Evolutionary conservation across 2,888 invertebrate genomes (phyloP), one percentile per base, ranked within the genome.

Genomic region (Luperina testacea): DNA sequence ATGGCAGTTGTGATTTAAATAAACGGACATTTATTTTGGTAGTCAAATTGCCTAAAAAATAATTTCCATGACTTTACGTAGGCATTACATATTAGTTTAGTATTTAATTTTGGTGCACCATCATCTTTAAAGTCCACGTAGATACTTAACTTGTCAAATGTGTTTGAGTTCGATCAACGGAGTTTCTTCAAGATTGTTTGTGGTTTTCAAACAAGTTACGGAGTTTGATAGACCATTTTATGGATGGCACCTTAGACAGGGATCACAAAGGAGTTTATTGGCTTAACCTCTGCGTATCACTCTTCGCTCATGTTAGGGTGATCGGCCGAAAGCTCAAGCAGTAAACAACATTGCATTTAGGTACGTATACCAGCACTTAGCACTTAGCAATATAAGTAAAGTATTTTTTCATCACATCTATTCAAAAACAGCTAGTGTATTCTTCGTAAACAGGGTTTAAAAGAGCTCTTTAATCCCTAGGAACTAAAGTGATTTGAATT

Each of bases 191-290:
- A 78, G 9, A 38, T 38, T 48, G 15, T 17, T 45, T 48, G 45
- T 45, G 13, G 32, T 45, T 45, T 45, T 24, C 27, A 72, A 72
- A 68, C 67, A 20, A 73, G 5, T 20, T 74, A 48, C 7, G 11
- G 11, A 64, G 15, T 59, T 75, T 65, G 48, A 75, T 75, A 51
- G 11, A 20, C 63, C 27, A n/a, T 75, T 82, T 75, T 51, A 82
- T 76, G 38, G 27, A n/a, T 27, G 57, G n/a, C 42, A 53, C 72
- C 32, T 78, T 63, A 15, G 74, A 73, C 48, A 38, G 27, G 27
- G 20, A 27, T 82, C 24, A 15, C 57, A 42, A 65, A 9, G 17
- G 27, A 75, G 27, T 59, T 82, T 79, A 75, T 67, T 67, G 15
- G 13, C 65, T 61, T 77, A 20, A 11, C 48, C 48, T 9, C 38